Percentiles rank a stretch among this genome's conserved stretches.
Conservation (phyloP, 2,113 vertebrate species). For the Dromaius novaehollandiae region DNA sequence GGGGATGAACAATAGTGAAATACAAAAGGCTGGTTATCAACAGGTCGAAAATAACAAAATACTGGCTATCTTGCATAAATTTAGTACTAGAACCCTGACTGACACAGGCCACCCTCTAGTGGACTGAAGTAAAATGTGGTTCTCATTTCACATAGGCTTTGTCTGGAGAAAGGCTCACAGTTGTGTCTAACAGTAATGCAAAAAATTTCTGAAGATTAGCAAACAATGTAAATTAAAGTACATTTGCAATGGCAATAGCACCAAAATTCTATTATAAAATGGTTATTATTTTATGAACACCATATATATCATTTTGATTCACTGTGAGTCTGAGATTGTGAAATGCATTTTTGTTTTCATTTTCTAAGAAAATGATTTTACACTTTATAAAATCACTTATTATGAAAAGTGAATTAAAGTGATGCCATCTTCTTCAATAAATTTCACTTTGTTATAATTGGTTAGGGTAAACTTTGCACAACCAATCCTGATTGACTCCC, state of each 20-base stretch:
- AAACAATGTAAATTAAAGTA: not conserved
- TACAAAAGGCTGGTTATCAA: conserved; percentile 51
- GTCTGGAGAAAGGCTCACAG: not conserved
- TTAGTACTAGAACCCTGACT: conserved; percentile 44
- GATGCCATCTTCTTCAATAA: not conserved
- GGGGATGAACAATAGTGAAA: not conserved
- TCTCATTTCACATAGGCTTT: conserved; percentile 19
- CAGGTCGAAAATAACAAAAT: conserved; percentile 56
- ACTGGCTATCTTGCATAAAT: conserved; percentile 8
- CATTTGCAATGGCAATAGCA: not conserved
- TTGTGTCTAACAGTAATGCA: not conserved
- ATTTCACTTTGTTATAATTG: not conserved
- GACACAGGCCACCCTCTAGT: conserved; percentile 78
- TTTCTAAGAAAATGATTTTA: not conserved
- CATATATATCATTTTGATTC: not conserved
- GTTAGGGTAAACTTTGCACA: not conserved
- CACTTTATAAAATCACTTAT: not conserved
- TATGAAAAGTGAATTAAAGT: not conserved
- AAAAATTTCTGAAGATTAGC: not conserved
- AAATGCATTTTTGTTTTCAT: not conserved
- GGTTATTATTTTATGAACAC: not conserved
- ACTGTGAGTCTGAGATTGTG: not conserved
- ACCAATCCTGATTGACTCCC: not conserved
- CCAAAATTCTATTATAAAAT: not conserved
- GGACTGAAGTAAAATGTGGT: conserved; percentile 65